Evolutionary conservation across 2,797 vertebrate genomes (phyloP).

Genomic region (Diplodus sargus): DNA sequence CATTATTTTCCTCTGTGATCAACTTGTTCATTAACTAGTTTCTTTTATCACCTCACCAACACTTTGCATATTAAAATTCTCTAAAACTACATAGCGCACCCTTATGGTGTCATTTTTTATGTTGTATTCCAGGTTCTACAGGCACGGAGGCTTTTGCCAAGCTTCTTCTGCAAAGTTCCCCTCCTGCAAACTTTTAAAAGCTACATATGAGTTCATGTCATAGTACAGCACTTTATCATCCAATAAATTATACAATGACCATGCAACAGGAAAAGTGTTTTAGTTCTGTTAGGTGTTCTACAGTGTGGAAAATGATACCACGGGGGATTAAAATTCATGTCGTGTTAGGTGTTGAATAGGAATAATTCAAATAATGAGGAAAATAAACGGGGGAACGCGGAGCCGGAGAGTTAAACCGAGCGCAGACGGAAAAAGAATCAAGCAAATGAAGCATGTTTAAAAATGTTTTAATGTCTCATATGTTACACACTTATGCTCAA

Average conservation of each 20-base stretch:
- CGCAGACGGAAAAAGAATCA: slow-evolving; percentile 18
- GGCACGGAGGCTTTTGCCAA: not conserved
- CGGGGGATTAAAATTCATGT: slow-evolving; percentile 29
- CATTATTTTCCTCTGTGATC: too few species aligned
- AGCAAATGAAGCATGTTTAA: slow-evolving; percentile 55
- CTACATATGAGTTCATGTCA: slow-evolving; percentile 13
- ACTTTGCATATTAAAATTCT: too few species aligned
- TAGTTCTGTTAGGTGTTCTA: slow-evolving; percentile 23
- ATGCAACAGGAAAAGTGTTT: slow-evolving; percentile 23
- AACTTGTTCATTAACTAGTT: too few species aligned
- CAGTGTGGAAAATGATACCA: slow-evolving; percentile 21
- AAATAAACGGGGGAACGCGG: slow-evolving; percentile 20
- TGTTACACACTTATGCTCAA: slow-evolving; percentile 39
- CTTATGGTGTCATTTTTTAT: not conserved
- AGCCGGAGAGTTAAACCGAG: not conserved
- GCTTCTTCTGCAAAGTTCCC: slow-evolving; percentile 29
- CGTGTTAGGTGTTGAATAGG: slow-evolving; percentile 18
- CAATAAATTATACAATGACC: slow-evolving; percentile 47
- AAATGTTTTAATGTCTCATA: slow-evolving; percentile 31
- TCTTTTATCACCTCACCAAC: too few species aligned
- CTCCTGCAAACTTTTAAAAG: slow-evolving; percentile 50
- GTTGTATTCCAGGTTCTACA: slow-evolving; percentile 10
- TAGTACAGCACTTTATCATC: slow-evolving; percentile 23
- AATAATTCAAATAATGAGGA: slow-evolving; percentile 64
- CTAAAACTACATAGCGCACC: too few species aligned